Evolutionary conservation across 2,888 invertebrate species (phyloP), one percentile per base, ranked within the genome.

Genomic region (Acanthosepion pharaonis): DNA sequence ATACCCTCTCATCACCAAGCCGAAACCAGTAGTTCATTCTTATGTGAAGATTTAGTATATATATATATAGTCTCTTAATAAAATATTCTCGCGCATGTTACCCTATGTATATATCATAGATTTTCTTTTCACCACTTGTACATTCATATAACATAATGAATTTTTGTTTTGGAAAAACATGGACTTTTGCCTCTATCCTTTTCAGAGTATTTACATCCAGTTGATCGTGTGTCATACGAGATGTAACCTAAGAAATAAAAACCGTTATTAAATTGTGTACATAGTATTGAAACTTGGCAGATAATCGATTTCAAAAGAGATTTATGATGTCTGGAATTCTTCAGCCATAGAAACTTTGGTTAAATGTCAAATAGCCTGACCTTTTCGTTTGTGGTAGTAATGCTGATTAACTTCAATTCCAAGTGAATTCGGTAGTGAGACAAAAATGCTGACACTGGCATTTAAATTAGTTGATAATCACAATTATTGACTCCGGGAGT

Each of bases 241-340:
- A 78, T 78, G n/a, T n/a, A 25, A 78, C 78, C 78, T 33, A 33
- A 1, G 11, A 78, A 78, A n/a, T n/a, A 78, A 78, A 78, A 78
- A 78, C 9, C n/a, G n/a, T 15, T 18, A 78, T 78, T 15, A 78
- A 78, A 78, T 11, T 78, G 11, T n/a, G 11, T 15, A 23, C n/a
- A 78, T 78, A n/a, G 33, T n/a, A 78, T n/a, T n/a, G n/a, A 78
- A n/a, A n/a, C n/a, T 78, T 78, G 78, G n/a, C 78, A 78, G 78
- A n/a, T 78, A 78, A 78, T 78, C 78, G 78, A 78, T 78, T 78
- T 78, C 11, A 78, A 78, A 78, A 78, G 78, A 33, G 78, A 78
- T 78, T 78, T 78, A 78, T 78, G n/a, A n/a, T 33, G 78, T 78
- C 78, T 78, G 23, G 78, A 78, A 78, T 78, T 78, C n/a, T 78